Evolutionary conservation across 2,888 invertebrate genomes (phyloP).

Genomic region (Thecocarcelia acutangulata): DNA sequence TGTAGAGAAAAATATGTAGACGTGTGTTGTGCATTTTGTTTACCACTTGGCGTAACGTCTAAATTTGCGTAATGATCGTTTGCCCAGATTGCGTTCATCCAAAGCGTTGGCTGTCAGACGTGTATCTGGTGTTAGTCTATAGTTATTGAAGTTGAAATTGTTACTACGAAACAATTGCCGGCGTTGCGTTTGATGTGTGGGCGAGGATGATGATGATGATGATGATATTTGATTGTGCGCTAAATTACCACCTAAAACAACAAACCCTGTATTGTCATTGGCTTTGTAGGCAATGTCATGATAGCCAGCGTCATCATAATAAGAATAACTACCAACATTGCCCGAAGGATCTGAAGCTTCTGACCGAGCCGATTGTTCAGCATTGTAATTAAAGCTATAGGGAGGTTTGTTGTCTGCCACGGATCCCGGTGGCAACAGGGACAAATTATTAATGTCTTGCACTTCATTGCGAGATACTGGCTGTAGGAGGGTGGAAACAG

Average conservation of each 20-base stretch:
- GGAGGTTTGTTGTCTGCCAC: constrained; percentile 31
- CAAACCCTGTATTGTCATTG: constrained; percentile 87
- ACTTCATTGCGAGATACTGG: constrained; percentile 49
- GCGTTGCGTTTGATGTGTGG: constrained; percentile 39
- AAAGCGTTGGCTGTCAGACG: constrained; percentile 47
- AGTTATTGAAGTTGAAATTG: constrained; percentile 60
- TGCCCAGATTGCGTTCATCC: constrained; percentile 63
- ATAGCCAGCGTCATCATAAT: constrained; percentile 87
- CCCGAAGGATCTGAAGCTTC: constrained; percentile 78
- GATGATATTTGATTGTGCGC: constrained; percentile 62
- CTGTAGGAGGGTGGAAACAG: constrained; percentile 17
- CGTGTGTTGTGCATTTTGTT: not conserved
- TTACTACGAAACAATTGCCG: constrained; percentile 53
- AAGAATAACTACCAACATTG: constrained; percentile 85
- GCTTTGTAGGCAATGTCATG: constrained; percentile 88
- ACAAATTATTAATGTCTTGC: constrained; percentile 56
- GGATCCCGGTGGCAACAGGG: not conserved
- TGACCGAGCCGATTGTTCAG: constrained; percentile 76
- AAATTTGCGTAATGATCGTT: constrained; percentile 69
- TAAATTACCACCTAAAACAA: constrained; percentile 79
- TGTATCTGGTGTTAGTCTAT: constrained; percentile 39
- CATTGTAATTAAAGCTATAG: constrained; percentile 76
- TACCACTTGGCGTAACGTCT: constrained; percentile 68
- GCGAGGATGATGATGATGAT: not conserved
- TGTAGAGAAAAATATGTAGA: not conserved